Conservation (phyloP, 2,797 vertebrate species). For the Tachyglossus aculeatus region DNA sequence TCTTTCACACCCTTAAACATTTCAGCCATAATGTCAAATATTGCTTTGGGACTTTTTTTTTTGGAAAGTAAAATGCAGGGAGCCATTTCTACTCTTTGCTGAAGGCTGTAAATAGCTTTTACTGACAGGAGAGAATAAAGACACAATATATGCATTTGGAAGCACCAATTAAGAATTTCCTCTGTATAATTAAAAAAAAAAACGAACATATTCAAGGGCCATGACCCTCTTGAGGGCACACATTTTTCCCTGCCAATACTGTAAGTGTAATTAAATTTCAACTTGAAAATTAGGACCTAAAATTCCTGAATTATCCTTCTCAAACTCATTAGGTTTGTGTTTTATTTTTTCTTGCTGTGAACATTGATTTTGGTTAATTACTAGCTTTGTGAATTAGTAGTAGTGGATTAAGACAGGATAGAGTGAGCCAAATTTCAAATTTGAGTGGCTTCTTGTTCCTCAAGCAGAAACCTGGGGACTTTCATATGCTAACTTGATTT, state of each 20-base stretch:
- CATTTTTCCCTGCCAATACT: slow-evolving; percentile 16
- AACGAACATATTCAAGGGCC: slow-evolving; percentile 9
- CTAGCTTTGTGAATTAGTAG: no score
- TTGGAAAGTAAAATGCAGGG: slow-evolving; percentile 16
- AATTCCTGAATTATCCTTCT: background rate
- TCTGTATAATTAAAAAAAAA: slow-evolving; percentile 27
- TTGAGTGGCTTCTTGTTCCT: no score
- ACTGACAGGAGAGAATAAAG: background rate
- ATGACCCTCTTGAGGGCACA: slow-evolving; percentile 13
- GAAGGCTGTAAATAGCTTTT: background rate
- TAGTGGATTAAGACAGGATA: no score
- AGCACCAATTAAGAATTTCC: slow-evolving; percentile 28
- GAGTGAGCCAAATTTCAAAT: no score
- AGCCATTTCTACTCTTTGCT: background rate
- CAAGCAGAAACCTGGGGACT: no score
- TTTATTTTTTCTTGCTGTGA: no score
- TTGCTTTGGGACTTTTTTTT: background rate
- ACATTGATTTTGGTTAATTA: no score
- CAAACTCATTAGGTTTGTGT: background rate
- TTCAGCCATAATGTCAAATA: background rate
- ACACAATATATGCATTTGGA: background rate
- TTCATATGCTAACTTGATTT: no score
- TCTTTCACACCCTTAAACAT: background rate
- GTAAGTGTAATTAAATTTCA: background rate
- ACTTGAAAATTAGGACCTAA: background rate